A percentile compares a stretch with the other conserved stretches of the same genome.
Conservation (phyloP, 2,888 invertebrate genomes). For the Sialis lutaria region DNA sequence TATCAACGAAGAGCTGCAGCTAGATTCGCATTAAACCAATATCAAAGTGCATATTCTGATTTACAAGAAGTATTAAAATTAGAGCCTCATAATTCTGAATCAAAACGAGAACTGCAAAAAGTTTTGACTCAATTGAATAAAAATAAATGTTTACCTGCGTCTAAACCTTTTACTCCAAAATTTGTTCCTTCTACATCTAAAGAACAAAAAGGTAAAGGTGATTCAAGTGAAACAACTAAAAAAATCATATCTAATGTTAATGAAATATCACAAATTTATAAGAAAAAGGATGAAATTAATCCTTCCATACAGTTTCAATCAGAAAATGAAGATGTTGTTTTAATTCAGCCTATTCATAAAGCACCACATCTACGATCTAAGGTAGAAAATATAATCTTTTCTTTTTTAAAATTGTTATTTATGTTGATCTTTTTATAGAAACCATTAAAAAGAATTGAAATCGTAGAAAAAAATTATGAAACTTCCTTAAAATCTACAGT, state of each 20-base stretch:
- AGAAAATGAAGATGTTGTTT: constrained; percentile 9
- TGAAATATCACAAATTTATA: neutral
- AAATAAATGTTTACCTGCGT: too few species aligned
- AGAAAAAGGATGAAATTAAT: too few species aligned
- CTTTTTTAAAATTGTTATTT: constrained; percentile 1
- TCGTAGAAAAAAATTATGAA: constrained; percentile 8
- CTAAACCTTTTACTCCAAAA: too few species aligned
- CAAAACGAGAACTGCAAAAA: constrained; percentile 37
- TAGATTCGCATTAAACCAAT: constrained; percentile 50
- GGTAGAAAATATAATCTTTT: constrained; percentile 1
- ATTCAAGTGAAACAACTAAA: neutral
- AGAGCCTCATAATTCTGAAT: constrained; percentile 65
- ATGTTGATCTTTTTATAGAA: constrained; percentile 25
- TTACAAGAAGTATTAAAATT: constrained; percentile 47
- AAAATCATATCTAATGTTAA: neutral
- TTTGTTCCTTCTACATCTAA: too few species aligned
- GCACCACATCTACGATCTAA: constrained; percentile 46
- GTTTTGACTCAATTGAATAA: constrained; percentile 16
- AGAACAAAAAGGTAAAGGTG: too few species aligned
- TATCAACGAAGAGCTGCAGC: constrained; percentile 65
- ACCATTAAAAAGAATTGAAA: constrained; percentile 31
- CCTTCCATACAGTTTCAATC: too few species aligned
- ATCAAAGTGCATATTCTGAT: constrained; percentile 54
- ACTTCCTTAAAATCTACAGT: constrained; percentile 14
- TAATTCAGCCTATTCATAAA: constrained; percentile 34